These are phyloP conservation scores for Euplagia quadripunctaria DNA, from an alignment of 2,888 invertebrate genomes.

Conservation along the genomic window DNA sequence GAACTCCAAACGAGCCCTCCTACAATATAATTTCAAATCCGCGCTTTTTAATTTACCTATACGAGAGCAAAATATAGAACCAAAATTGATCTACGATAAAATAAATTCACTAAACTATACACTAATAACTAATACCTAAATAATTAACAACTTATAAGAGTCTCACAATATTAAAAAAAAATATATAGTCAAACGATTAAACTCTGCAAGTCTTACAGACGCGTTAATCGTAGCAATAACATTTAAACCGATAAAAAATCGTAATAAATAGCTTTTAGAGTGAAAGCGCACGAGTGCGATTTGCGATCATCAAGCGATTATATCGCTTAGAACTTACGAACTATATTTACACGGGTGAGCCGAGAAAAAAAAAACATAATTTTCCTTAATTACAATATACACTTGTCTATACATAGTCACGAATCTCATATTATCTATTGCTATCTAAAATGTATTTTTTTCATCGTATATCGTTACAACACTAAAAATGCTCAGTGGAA, in stretches of 20 bases:
- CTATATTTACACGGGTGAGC: conserved; percentile 82
- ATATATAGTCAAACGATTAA: conserved; percentile 50
- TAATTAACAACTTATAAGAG: conserved; percentile 59
- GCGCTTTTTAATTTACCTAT: conserved; percentile 43
- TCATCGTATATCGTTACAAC: conserved; percentile 59
- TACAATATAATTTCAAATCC: conserved; percentile 38
- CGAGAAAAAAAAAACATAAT: conserved; percentile 60
- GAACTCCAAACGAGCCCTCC: conserved; percentile 8
- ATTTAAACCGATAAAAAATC: conserved; percentile 65
- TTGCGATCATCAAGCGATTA: conserved; percentile 60
- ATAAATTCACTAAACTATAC: conserved; percentile 69
- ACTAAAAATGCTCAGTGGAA: conserved; percentile 63
- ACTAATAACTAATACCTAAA: conserved; percentile 59
- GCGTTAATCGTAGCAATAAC: conserved; percentile 67
- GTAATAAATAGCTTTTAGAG: conserved; percentile 66
- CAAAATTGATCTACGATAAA: conserved; percentile 60
- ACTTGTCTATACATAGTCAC: conserved; percentile 69
- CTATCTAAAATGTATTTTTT: conserved; percentile 58
- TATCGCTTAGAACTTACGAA: conserved; percentile 66
- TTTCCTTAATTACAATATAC: conserved; percentile 66
- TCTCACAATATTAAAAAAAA: conserved; percentile 53
- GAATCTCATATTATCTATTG: conserved; percentile 63
- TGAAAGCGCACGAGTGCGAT: conserved; percentile 65
- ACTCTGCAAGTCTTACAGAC: conserved; percentile 70
- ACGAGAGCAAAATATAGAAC: conserved; percentile 49